A percentile compares a stretch with the other conserved stretches of the same genome.
Evolutionary conservation across 1,140 invertebrate species (phyloP).

Genomic region (Teleopsis dalmanni): DNA sequence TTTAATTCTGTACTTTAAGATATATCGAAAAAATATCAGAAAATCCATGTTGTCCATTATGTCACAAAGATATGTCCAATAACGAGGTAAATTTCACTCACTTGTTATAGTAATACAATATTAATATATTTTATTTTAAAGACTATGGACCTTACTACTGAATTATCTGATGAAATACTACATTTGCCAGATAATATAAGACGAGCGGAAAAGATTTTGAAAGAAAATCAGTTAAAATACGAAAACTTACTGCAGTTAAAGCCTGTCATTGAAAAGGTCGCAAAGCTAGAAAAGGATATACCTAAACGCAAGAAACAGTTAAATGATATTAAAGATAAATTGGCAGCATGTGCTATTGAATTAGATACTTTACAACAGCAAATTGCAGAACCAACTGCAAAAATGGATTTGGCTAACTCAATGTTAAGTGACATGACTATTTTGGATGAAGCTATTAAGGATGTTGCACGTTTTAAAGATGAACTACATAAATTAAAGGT

Average conservation of each 20-base stretch:
- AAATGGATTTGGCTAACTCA: constrained; percentile 51
- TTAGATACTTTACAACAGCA: constrained; percentile 48
- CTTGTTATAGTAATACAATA: neutral
- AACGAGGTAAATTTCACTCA: constrained; percentile 49
- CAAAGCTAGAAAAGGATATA: constrained; percentile 27
- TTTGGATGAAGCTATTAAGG: constrained; percentile 56
- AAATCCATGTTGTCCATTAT: constrained; percentile 71
- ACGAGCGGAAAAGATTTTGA: constrained; percentile 34
- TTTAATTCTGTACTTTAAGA: constrained; percentile 47
- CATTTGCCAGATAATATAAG: constrained; percentile 46
- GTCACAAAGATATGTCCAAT: constrained; percentile 67
- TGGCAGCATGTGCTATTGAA: constrained; percentile 39
- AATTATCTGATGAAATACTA: constrained; percentile 36
- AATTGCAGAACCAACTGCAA: constrained; percentile 51
- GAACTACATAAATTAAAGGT: constrained; percentile 31
- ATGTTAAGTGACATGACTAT: constrained; percentile 58
- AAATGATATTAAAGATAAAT: constrained; percentile 29
- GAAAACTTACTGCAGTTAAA: constrained; percentile 56
- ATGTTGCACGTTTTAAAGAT: constrained; percentile 39
- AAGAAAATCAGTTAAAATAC: constrained; percentile 44
- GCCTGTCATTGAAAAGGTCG: constrained; percentile 49
- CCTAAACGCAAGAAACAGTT: constrained; percentile 36
- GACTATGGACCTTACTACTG: constrained; percentile 27
- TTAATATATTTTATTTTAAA: constrained; percentile 8
- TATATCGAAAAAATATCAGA: constrained; percentile 59